Percentiles rank a stretch among this genome's conserved stretches.
phyloP scores from a whole-genome alignment of 2,888 invertebrate species.

The Ceraclea dissimilis region DNA sequence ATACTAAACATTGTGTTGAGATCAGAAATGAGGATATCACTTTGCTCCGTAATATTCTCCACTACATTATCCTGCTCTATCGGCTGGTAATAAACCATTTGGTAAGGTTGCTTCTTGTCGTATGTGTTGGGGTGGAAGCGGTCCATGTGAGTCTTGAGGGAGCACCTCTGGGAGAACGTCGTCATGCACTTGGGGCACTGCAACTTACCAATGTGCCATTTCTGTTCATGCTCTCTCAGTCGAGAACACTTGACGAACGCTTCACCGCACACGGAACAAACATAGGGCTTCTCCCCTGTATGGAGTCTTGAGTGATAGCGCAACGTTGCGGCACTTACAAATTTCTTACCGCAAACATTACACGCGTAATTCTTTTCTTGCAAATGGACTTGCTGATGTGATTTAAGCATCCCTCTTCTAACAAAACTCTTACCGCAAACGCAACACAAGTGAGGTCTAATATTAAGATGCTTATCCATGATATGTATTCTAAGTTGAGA shows the following conservation, averaged over 20 bases:
- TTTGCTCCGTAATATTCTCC: too few relatives aligned
- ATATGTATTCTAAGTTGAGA: not conserved
- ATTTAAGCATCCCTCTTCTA: not conserved
- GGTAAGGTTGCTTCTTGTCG: not conserved
- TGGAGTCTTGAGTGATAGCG: not conserved
- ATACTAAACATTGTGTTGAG: too few relatives aligned
- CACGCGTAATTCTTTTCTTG: not conserved
- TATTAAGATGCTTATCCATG: not conserved
- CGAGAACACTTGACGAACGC: not conserved
- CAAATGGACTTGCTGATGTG: not conserved
- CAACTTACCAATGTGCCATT: not conserved
- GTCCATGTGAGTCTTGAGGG: not conserved
- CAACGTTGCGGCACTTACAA: not conserved
- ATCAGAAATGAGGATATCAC: too few relatives aligned
- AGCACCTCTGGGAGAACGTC: not conserved
- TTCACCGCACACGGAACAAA: not conserved
- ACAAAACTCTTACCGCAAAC: not conserved
- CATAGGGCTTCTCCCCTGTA: not conserved
- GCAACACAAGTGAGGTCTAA: not conserved
- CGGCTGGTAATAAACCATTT: too few relatives aligned
- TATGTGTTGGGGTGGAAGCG: not conserved
- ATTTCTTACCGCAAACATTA: not conserved
- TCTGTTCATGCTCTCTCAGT: not conserved
- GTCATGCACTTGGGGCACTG: not conserved
- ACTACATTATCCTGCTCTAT: too few relatives aligned